Evolutionary conservation across 1,140 invertebrate genomes (phyloP).

Genomic region (Drosophila pseudoananassae): DNA sequence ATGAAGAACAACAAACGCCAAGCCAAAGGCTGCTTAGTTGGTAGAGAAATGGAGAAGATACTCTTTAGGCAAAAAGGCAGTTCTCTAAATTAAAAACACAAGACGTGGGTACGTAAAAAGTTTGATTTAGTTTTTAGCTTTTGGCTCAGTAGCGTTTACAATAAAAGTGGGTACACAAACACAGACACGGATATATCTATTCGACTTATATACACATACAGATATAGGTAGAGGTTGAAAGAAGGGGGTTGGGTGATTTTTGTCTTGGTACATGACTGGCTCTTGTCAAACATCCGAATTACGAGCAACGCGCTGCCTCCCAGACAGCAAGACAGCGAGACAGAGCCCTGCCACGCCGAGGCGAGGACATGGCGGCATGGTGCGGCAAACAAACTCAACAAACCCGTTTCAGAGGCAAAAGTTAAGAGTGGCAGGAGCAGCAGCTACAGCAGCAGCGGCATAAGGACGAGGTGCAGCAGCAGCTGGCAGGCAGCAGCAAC

Average conservation of each 20-base stretch:
- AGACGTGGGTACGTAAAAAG: slow-evolving; percentile 46
- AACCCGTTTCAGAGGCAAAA: slow-evolving; percentile 75
- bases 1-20: slow-evolving; percentile 30
- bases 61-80: slow-evolving; percentile 40
- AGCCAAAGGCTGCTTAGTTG: slow-evolving; percentile 20
- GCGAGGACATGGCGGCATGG: slow-evolving; percentile 29
- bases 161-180: slow-evolving; percentile 48
- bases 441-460: slow-evolving; percentile 1
- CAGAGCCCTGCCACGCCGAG: slow-evolving; percentile 19
- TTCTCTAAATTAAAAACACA: slow-evolving; percentile 65
- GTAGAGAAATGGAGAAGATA: slow-evolving; percentile 13
- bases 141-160: slow-evolving; percentile 43
- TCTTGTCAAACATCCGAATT: slow-evolving; percentile 73
- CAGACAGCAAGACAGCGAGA: slow-evolving; percentile 43
- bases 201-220: slow-evolving; percentile 14
- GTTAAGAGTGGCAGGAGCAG: slow-evolving; percentile 51
- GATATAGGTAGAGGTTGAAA: slow-evolving; percentile 20
- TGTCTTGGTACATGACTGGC: slow-evolving; percentile 56
- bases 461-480: slow-evolving; percentile 18
- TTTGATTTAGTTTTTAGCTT: slow-evolving; percentile 67
- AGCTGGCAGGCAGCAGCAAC: slow-evolving; percentile 52
- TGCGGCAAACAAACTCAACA: slow-evolving; percentile 48
- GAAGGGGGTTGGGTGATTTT: slow-evolving; percentile 31
- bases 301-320: slow-evolving; percentile 49
- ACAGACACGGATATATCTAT: slow-evolving; percentile 42